Evolutionary conservation across 2,113 vertebrate species (phyloP), one percentile per base, ranked within the genome.

Genomic region (Silurus meridionalis): DNA sequence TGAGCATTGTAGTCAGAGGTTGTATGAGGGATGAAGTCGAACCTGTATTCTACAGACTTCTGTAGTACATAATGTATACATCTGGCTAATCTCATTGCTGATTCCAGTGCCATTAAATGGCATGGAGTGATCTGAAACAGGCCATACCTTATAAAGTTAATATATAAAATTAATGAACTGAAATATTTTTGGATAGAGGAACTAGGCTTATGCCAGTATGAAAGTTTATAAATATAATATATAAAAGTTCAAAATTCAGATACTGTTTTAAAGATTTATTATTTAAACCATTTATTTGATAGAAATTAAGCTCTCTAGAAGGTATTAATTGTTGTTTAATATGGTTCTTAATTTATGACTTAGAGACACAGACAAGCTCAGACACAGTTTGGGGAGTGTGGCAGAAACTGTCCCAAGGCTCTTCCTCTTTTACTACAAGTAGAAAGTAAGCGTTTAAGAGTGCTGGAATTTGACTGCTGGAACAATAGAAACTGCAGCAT

Each of bases 331-430:
- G 10, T 25, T 77, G 23, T 55, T 53, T 6, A 77, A 77, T 50
- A 11, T n/a, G 50, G 50, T 3, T 53, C 50, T 55, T 53, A n/a
- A n/a, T 13, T 53, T 25, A 25, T n/a, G 6, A 6, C 23, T 25
- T n/a, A 82, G 46, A 82, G n/a, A 67, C 53, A 80, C 28, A 81
- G 66, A 63, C 83, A 85, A 82, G 83, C 80, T 80, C 69, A 78
- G 64, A 57, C 83, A 85, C 86, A 87, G 8, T 57, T 83, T 46
- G 17, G 48, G 7, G 67, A 50, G 7, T 8, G 8, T 71, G 23
- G 11, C 48, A 21, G 63, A n/a, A 85, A 48, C 8, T 28, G 17
- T 66, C 23, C 60, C 48, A 78, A 66, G 48, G 15, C 7, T 61
- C 17, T 85, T 85, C 13, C n/a, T 85, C 15, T 66, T 66, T 25